phyloP scores from a whole-genome alignment of 2,888 invertebrate genomes.

The Girardia tigrina region DNA sequence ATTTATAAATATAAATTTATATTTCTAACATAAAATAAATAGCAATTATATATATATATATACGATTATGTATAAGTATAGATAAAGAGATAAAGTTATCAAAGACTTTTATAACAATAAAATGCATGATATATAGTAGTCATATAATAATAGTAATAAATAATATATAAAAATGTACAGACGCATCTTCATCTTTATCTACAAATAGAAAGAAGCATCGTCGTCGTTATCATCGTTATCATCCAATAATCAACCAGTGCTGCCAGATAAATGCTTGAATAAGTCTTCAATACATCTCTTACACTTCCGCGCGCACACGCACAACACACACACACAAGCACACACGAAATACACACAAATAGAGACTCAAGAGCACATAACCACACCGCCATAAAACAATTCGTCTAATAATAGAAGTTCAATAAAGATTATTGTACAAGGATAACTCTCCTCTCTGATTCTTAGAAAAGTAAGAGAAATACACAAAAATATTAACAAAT shows the following conservation, averaged over 20 bases:
- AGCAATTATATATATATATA: too few species aligned
- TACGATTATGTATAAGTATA: background rate
- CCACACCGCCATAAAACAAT: too few species aligned
- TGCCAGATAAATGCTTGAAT: slow-evolving; percentile 9
- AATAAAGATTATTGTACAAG: too few species aligned
- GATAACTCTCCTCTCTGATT: background rate
- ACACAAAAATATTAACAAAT: background rate
- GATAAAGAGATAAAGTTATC: slow-evolving; percentile 9
- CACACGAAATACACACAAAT: background rate
- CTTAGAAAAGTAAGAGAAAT: background rate
- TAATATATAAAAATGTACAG: too few species aligned
- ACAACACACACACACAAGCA: background rate
- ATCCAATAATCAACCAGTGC: background rate
- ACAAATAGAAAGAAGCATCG: slow-evolving; percentile 14
- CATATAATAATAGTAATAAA: too few species aligned
- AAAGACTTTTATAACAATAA: slow-evolving; percentile 15
- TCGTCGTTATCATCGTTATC: too few species aligned
- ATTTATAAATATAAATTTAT: background rate
- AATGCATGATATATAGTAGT: slow-evolving; percentile 5
- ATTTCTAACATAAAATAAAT: too few species aligned
- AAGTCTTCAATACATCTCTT: background rate
- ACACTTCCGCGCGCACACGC: background rate
- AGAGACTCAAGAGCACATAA: too few species aligned
- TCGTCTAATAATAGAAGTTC: too few species aligned
- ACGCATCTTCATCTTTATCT: background rate